These are phyloP conservation scores for Melipona quadrifasciata DNA, from an alignment of 1,140 invertebrate species.

Conservation along the genomic window DNA sequence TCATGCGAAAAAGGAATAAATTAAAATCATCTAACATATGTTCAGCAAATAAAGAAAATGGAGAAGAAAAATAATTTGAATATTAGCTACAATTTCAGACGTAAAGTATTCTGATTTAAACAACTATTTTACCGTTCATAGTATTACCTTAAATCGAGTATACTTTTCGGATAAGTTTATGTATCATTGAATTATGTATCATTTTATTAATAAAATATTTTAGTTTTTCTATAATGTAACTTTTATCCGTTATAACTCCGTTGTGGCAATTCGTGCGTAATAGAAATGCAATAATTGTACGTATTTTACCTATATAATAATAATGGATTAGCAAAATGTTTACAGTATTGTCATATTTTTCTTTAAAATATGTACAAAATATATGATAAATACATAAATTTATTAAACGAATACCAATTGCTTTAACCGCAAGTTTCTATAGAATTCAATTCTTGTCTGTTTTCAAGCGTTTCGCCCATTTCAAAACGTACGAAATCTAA, in stretches of 20 bases:
- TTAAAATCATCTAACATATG: slow-evolving; percentile 7
- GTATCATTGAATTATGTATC: not conserved
- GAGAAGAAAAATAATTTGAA: slow-evolving; percentile 3
- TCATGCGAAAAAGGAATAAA: slow-evolving; percentile 64
- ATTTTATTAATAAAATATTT: not conserved
- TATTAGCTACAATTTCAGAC: not conserved
- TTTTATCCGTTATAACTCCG: not conserved
- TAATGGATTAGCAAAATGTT: not conserved
- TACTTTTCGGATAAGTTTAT: slow-evolving; percentile 17
- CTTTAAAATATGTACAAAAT: not conserved
- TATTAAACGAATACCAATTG: not conserved
- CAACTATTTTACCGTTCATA: not conserved
- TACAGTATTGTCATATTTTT: not conserved
- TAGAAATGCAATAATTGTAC: not conserved
- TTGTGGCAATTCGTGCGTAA: not conserved
- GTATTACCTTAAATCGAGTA: slow-evolving; percentile 1
- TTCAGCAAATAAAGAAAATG: not conserved
- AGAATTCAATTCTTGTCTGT: slow-evolving; percentile 82
- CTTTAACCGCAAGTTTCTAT: slow-evolving; percentile 85
- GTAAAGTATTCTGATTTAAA: not conserved
- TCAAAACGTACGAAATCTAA: slow-evolving; percentile 93
- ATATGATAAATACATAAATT: not conserved
- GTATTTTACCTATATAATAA: not conserved
- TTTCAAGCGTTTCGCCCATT: slow-evolving; percentile 86
- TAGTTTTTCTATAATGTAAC: not conserved